Evolutionary conservation across 2,888 invertebrate species (phyloP), one percentile per base, ranked within the genome.

Genomic region (Melanophora roralis): DNA sequence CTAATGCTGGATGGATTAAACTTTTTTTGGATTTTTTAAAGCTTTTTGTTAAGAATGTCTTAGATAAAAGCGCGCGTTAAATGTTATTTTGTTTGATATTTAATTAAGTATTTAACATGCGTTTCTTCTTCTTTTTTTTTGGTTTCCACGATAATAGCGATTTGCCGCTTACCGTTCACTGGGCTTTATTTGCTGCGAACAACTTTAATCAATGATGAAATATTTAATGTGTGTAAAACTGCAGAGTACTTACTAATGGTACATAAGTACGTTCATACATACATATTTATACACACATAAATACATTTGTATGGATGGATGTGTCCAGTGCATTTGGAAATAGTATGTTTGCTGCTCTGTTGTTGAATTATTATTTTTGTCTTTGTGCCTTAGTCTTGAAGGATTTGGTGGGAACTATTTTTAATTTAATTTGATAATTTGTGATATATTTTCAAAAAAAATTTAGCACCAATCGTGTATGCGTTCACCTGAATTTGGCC

Each of bases 71-170:
- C 65, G 71, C 71, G 65, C 75, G 74, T 79, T 79, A 75, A 75
- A 75, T 71, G 71, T 68, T 62, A 55, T 67, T 78, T 73, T 68
- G 62, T 73, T 64, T 65, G 60, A 71, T 71, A 79, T 75, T 79
- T 79, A 79, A 79, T 79, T 79, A 79, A 75, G 79, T 75, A 75
- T 75, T 79, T 79, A 79, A 75, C 79, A 79, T 67, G 75, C 79
- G 71, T 75, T 75, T 79, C 79, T 75, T 74, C 45, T 60, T 49
- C 51, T 65, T 74, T 27, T 49, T 59, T 65, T 74, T 27, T 62
- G 23, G 60, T 55, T 69, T 27, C 55, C 49, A 34, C 40, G 69
- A 71, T 71, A 74, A 71, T 65, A 69, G 57, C 57, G 57, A 65
- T 64, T 57, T 71, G 49, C 76, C 57, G 69, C 69, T n/a, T n/a